These are phyloP conservation scores for Ptiloglossa arizonensis DNA, from an alignment of 1,140 invertebrate species.

Conservation along the genomic window DNA sequence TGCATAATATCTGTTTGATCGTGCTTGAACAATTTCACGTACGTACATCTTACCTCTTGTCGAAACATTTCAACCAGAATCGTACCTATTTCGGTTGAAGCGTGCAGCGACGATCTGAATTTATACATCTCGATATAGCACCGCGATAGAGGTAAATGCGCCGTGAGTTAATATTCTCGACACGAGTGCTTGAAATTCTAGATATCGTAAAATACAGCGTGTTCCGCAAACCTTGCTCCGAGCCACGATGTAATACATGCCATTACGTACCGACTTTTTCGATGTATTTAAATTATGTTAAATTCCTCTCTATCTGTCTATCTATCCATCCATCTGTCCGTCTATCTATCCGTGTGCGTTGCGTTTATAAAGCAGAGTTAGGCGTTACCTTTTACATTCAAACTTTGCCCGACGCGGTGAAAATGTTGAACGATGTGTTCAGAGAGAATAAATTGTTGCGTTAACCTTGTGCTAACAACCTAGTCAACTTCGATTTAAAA, in stretches of 20 bases:
- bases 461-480: too few relatives aligned
- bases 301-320: too few relatives aligned
- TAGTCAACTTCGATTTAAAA: too few relatives aligned
- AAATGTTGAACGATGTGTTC: too few relatives aligned
- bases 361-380: not conserved
- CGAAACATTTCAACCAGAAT: constrained; percentile 16
- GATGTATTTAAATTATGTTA: not conserved
- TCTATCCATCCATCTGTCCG: too few relatives aligned
- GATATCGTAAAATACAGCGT: constrained; percentile 18
- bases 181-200: constrained; percentile 53
- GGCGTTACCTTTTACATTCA: too few relatives aligned
- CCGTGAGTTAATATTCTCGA: constrained; percentile 57
- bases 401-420: too few relatives aligned
- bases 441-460: too few relatives aligned
- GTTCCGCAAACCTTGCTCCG: constrained; percentile 26
- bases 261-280: constrained; percentile 14
- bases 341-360: too few relatives aligned
- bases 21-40: constrained; percentile 26
- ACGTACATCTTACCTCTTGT: constrained; percentile 7
- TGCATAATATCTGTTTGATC: constrained; percentile 25
- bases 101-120: constrained; percentile 29
- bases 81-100: constrained; percentile 5
- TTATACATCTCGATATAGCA: constrained; percentile 26
- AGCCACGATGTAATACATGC: constrained; percentile 3
- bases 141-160: constrained; percentile 52